These are phyloP conservation scores for Eumacrocentrus americanus DNA, from an alignment of 2,888 invertebrate species.

Conservation along the genomic window DNA sequence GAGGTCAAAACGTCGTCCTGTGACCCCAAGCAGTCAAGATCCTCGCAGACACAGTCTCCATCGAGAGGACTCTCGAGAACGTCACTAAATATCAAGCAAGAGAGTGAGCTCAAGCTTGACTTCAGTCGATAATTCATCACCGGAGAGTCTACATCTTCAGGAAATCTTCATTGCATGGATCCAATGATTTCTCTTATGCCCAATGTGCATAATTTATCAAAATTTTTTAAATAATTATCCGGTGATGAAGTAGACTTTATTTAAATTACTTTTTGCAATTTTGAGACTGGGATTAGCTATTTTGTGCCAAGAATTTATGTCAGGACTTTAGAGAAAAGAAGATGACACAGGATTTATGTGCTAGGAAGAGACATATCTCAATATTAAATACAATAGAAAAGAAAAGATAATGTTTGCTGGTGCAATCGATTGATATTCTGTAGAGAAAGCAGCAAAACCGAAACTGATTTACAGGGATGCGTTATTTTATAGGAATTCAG, in stretches of 20 bases:
- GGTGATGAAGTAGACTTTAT: neutral
- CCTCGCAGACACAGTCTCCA: constrained; percentile 69
- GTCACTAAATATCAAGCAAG: constrained; percentile 51
- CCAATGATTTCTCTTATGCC: neutral
- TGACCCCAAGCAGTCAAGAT: constrained; percentile 65
- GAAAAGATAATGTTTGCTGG: no score
- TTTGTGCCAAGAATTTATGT: constrained; percentile 38
- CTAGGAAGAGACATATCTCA: neutral
- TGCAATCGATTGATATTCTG: no score
- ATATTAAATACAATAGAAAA: no score
- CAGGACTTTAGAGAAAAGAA: no score
- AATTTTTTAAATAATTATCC: no score
- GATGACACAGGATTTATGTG: no score
- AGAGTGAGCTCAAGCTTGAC: neutral
- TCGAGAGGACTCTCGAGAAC: constrained; percentile 73
- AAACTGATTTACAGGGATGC: neutral
- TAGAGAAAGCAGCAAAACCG: no score
- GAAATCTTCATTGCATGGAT: no score
- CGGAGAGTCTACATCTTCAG: no score
- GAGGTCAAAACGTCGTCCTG: constrained; percentile 73
- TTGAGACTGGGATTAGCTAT: constrained; percentile 33
- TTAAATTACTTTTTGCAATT: constrained; percentile 16
- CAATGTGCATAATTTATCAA: neutral
- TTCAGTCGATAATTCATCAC: constrained; percentile 2
- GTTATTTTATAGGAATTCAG: constrained; percentile 19